These are phyloP conservation scores for Silurus meridionalis DNA, from an alignment of 2,113 vertebrate species.

Conservation along the genomic window DNA sequence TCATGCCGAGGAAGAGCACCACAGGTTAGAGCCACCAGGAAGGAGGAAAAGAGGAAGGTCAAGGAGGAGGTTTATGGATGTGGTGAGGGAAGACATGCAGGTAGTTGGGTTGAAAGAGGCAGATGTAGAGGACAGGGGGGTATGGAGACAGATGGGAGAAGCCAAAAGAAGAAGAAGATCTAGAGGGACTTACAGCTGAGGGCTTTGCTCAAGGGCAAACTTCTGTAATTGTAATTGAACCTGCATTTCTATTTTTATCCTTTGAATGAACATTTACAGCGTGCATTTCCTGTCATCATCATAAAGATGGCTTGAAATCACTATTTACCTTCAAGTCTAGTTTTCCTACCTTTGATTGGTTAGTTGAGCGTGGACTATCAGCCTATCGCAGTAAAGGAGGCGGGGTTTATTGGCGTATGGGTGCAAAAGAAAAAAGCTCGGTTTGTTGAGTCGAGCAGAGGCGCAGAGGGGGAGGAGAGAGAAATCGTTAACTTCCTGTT, in stretches of 20 bases:
- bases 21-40: no score
- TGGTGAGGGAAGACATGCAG: no score
- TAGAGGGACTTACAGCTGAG: no score
- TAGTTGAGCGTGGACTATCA: not conserved
- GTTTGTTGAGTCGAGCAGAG: constrained; percentile 58
- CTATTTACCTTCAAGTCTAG: not conserved
- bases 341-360: not conserved
- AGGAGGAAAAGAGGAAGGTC: no score
- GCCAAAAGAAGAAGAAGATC: no score
- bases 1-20: no score
- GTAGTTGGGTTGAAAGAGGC: no score
- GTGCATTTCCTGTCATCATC: not conserved
- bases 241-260: not conserved
- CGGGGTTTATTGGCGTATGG: not conserved
- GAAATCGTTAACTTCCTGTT: constrained; percentile 71
- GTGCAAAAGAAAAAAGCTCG: constrained; percentile 25
- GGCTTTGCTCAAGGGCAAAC: no score
- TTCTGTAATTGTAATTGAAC: not conserved
- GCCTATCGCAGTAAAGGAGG: not conserved
- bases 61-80: no score
- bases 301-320: not conserved
- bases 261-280: not conserved
- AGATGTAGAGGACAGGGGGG: no score
- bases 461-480: constrained; percentile 48
- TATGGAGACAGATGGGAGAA: no score